A percentile compares a stretch with the other conserved stretches of the same genome.
Conservation (phyloP, 1,140 invertebrate species). For the Heliconius melpomene region DNA sequence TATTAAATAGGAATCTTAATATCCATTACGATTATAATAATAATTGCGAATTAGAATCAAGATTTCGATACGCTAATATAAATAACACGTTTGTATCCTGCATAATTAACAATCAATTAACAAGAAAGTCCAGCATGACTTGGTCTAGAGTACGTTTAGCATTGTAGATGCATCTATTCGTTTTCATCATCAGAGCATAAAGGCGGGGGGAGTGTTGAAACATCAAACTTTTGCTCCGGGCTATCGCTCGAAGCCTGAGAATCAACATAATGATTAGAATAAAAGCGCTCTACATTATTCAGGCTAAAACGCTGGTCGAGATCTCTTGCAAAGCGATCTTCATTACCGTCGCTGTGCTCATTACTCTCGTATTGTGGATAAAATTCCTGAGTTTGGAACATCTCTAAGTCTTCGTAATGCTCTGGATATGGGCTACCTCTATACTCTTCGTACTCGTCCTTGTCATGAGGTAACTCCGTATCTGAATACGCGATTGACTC, state of each 20-base stretch:
- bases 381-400: slow-evolving; percentile 79
- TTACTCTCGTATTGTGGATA: slow-evolving; percentile 78
- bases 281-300: slow-evolving; percentile 75
- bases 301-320: slow-evolving; percentile 73
- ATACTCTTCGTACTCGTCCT: slow-evolving; percentile 74
- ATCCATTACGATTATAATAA: slow-evolving; percentile 65
- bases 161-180: slow-evolving; percentile 57
- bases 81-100: slow-evolving; percentile 48
- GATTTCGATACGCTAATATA: slow-evolving; percentile 58
- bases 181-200: slow-evolving; percentile 85
- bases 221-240: slow-evolving; percentile 85
- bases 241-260: slow-evolving; percentile 80
- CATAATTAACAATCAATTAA: slow-evolving; percentile 51
- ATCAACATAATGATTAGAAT: slow-evolving; percentile 77
- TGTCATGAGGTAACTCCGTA: slow-evolving; percentile 71
- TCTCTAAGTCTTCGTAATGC: slow-evolving; percentile 71
- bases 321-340: slow-evolving; percentile 63
- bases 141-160: slow-evolving; percentile 25
- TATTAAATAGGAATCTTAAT: slow-evolving; percentile 68
- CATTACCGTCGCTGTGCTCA: slow-evolving; percentile 47
- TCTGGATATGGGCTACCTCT: slow-evolving; percentile 75
- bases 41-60: slow-evolving; percentile 64
- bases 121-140: slow-evolving; percentile 42
- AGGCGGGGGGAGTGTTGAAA: slow-evolving; percentile 85
- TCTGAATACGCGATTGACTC: slow-evolving; percentile 76